Base-by-base conservation (phyloP, 2,797 vertebrate genomes). In the Pseudochromis fuscus region DNA sequence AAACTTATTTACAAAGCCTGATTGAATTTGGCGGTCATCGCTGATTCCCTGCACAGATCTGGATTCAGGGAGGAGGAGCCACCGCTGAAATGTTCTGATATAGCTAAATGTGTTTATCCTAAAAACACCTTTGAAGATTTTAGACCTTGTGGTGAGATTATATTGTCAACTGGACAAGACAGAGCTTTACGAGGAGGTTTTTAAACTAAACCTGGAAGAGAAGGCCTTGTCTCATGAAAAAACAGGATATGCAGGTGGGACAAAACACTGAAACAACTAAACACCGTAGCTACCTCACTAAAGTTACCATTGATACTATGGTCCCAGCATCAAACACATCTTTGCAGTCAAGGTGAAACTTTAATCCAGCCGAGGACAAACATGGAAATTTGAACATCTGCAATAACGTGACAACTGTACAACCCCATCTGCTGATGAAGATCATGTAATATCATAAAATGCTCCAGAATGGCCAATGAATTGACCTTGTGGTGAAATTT, bases 1-100 rank as follows among this genome's bases (percentile, higher is more conserved):
- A 53, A 64, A 38, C n/a, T 38, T n/a, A 51, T 67, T 61, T 49
- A 46, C 18, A 64, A 57, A 67, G 4, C 28, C 30, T 62, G 1
- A 84, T 66, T 56, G 5, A 37, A 78, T 65, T 18, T 21, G 18
- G 21, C 25, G 42, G 10, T 60, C 38, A 11, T 38, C 31, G 63
- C 24, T 3, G 7, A 65, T 12, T 19, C 3, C 12, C 5, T 28
- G 33, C 15, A 13, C 3, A 12, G 16, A 28, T 33, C 5, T 7
- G 24, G 27, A 42, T n/a, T n/a, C n/a, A 0, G 7, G 18, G 6
- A 2, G 16, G 5, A 6, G 4, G 8, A 11, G 13, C 24, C 15
- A 0, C 0, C 8, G 25, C 12, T 55, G 21, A 31, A 13, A 35
- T 35, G 51, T 67, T 12, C 30, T 35, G 19, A 64, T 59, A 16